phyloP scores from a whole-genome alignment of 2,888 invertebrate genomes.

The Lasioglossum lativentre region DNA sequence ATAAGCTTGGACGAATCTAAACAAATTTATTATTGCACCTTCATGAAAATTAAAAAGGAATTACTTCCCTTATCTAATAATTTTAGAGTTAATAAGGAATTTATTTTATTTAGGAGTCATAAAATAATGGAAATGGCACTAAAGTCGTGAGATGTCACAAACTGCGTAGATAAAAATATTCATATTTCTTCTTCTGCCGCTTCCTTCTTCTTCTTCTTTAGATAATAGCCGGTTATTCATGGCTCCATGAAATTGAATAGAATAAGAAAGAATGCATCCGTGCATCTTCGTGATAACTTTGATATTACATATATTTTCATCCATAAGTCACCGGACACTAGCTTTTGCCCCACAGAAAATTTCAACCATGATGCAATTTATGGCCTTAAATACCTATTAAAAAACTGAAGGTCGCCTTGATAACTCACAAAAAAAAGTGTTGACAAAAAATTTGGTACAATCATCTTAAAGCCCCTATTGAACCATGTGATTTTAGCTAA shows the following conservation, averaged over 20 bases:
- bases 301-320: neutral
- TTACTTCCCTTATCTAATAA: neutral
- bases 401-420: no score
- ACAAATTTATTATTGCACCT: neutral
- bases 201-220: constrained; percentile 2
- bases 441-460: no score
- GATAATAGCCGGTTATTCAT: neutral
- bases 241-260: constrained; percentile 3
- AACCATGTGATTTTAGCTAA: no score
- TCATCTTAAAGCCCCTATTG: no score
- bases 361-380: neutral
- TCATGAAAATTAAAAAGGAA: neutral
- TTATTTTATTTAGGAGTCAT: neutral
- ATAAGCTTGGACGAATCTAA: neutral
- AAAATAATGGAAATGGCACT: neutral
- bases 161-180: neutral
- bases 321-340: neutral
- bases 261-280: neutral
- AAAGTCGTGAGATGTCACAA: neutral
- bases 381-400: no score
- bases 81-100: neutral
- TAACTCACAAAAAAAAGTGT: no score
- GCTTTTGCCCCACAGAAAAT: neutral
- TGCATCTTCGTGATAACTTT: neutral
- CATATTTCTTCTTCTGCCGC: neutral